A percentile compares a stretch with the other conserved stretches of the same genome.
phyloP scores from a whole-genome alignment of 2,113 vertebrate genomes.

The Toxostoma redivivum region DNA sequence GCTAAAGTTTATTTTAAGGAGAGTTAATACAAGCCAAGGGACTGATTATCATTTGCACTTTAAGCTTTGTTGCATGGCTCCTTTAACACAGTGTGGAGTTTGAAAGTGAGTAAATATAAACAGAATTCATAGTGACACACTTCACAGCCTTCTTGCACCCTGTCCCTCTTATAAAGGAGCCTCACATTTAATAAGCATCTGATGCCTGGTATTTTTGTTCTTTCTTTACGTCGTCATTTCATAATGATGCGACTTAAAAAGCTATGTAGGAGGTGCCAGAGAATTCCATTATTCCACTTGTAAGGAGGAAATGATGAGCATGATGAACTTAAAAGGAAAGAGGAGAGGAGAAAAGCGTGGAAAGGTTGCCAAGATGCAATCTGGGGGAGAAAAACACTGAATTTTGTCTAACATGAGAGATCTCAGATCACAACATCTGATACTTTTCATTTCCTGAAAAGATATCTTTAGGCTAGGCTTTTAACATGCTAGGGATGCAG shows the following conservation, averaged over 20 bases:
- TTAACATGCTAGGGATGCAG: background rate
- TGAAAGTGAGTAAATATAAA: background rate
- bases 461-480: background rate
- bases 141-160: background rate
- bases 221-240: background rate
- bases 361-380: background rate
- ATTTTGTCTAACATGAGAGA: background rate
- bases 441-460: background rate
- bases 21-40: background rate
- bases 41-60: background rate
- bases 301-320: background rate
- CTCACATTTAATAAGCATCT: background rate
- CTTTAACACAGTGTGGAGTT: background rate
- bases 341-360: background rate
- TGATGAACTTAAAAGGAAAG: background rate
- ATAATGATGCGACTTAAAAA: background rate
- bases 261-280: conserved; percentile 15
- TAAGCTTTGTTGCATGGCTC: background rate
- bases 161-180: background rate
- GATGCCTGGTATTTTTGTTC: background rate
- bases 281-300: background rate
- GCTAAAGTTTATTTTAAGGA: background rate
- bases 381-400: background rate
- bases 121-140: background rate
- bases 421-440: background rate